phyloP scores from a whole-genome alignment of 2,797 vertebrate species.

The Anas capensis region DNA sequence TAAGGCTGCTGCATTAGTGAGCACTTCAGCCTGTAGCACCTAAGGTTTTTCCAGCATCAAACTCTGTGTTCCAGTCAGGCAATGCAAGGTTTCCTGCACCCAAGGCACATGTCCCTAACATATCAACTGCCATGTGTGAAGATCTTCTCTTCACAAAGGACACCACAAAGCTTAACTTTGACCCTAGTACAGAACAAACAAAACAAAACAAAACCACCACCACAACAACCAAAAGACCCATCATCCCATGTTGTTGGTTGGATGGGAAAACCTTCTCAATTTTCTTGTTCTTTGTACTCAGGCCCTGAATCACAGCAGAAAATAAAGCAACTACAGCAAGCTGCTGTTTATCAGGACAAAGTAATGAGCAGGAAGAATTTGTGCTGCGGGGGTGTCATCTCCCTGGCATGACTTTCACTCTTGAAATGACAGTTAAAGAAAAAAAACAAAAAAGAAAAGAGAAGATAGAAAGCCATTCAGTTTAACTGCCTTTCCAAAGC shows the following conservation, averaged over 20 bases:
- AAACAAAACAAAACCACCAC: not conserved
- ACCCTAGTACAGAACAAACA: not conserved
- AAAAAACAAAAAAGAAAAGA: not conserved
- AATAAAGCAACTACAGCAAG: not conserved
- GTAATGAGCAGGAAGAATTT: not conserved
- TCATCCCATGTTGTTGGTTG: not conserved
- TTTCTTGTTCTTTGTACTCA: not conserved
- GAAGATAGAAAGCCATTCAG: not conserved
- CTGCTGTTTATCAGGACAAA: not conserved
- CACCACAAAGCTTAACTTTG: not conserved
- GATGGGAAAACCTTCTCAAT: not conserved
- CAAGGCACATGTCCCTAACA: not conserved
- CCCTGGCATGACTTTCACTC: slow-evolving; percentile 26
- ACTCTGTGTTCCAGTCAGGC: not conserved
- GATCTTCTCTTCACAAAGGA: not conserved
- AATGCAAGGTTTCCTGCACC: not conserved
- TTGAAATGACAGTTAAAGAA: slow-evolving; percentile 22
- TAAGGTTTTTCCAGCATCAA: not conserved
- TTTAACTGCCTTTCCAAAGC: not conserved
- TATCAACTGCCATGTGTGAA: not conserved
- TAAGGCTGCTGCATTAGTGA: not conserved
- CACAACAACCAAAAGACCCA: not conserved
- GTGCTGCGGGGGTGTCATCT: not conserved
- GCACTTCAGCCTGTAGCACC: not conserved
- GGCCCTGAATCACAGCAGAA: not conserved